Percentiles rank a stretch among this genome's conserved stretches.
These are phyloP conservation scores for Fabriciana adippe DNA, from an alignment of 2,888 invertebrate genomes.

Conservation along the genomic window DNA sequence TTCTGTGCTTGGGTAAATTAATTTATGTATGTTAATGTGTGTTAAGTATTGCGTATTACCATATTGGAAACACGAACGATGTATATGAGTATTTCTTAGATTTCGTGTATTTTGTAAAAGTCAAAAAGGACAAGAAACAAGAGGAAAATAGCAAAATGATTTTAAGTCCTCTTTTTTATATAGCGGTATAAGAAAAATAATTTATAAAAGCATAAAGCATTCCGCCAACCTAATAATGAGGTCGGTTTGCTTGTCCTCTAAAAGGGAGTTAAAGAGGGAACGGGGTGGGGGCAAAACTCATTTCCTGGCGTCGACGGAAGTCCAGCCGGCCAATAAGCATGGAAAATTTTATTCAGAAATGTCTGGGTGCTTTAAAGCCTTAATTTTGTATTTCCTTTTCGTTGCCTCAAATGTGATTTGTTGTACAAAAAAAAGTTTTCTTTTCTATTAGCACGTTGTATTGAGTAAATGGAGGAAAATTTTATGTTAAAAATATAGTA, in stretches of 20 bases:
- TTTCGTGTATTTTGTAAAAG: too few species aligned
- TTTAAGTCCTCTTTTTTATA: conserved; percentile 38
- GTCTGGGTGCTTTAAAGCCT: conserved; percentile 57
- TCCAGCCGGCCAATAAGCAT: conserved; percentile 68
- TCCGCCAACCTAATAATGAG: conserved; percentile 67
- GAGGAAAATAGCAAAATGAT: background rate
- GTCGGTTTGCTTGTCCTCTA: conserved; percentile 61
- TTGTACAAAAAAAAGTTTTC: conserved; percentile 3
- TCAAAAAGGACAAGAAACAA: too few species aligned
- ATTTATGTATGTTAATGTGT: too few species aligned
- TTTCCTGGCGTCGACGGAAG: conserved; percentile 75
- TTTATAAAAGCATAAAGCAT: conserved; percentile 37
- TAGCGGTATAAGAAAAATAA: conserved; percentile 32
- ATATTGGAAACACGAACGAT: too few species aligned
- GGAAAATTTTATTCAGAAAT: conserved; percentile 69
- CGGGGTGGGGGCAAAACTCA: conserved; percentile 64
- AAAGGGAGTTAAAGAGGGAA: conserved; percentile 34
- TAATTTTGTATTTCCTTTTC: conserved; percentile 62
- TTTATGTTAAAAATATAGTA: background rate
- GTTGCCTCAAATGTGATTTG: conserved; percentile 31
- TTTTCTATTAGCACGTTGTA: background rate
- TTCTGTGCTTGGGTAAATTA: background rate
- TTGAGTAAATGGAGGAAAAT: background rate
- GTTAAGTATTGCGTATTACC: too few species aligned
- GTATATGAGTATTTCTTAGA: too few species aligned